Conservation (phyloP, 2,113 vertebrate genomes). For the Trogon melanurus region DNA sequence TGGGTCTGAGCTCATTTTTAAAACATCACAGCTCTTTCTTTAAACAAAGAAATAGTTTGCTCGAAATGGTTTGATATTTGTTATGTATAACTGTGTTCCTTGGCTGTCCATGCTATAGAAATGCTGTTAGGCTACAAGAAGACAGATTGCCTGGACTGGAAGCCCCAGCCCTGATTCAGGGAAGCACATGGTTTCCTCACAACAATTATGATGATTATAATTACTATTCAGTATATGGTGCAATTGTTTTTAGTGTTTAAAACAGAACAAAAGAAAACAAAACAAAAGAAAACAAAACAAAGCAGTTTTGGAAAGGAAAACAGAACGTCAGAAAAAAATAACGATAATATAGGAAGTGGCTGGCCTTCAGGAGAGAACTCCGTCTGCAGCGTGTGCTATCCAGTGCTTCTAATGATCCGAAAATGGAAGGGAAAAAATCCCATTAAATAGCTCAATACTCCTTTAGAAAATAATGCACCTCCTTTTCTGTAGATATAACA, state of each 20-base stretch:
- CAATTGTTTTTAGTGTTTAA: constrained; percentile 54
- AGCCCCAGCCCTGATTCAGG: constrained; percentile 35
- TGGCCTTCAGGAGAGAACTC: constrained; percentile 33
- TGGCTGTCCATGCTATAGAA: not conserved
- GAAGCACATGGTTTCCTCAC: constrained; percentile 59
- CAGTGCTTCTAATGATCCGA: not conserved
- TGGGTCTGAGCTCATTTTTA: not conserved
- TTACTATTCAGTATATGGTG: constrained; percentile 24
- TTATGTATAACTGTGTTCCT: not conserved
- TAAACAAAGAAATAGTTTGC: not conserved
- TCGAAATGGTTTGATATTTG: constrained; percentile 2
- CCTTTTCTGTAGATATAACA: not conserved
- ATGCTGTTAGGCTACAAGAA: not conserved
- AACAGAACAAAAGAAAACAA: not conserved
- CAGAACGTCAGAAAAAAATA: not conserved
- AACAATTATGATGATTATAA: not conserved
- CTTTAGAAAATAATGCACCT: not conserved
- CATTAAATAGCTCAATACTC: not conserved
- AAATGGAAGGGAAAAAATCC: not conserved
- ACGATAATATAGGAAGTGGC: constrained; percentile 51
- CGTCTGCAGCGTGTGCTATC: not conserved
- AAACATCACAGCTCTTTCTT: not conserved
- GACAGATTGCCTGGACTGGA: constrained; percentile 33
- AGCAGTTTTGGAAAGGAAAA: constrained; percentile 40
- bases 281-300: constrained; percentile 1